Conservation (phyloP, 2,888 invertebrate genomes). For the Thelaira solivaga region DNA sequence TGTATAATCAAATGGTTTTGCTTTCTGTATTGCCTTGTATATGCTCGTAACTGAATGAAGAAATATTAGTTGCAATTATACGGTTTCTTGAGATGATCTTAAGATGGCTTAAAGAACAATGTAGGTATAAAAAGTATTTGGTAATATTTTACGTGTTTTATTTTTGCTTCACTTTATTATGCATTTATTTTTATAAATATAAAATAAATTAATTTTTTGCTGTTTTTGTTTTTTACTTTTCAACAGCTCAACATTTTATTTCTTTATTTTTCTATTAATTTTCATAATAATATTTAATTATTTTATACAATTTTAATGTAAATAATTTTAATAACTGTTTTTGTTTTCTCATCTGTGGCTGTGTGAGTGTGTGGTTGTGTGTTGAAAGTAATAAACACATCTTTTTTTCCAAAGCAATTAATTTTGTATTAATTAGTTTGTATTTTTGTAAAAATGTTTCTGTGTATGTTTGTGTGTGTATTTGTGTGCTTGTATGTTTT, state of each 20-base stretch:
- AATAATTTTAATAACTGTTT: slow-evolving; percentile 27
- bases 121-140: not conserved
- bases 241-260: no score
- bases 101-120: not conserved
- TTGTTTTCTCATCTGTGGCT: slow-evolving; percentile 16
- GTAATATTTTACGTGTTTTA: not conserved
- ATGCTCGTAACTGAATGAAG: not conserved
- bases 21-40: no score
- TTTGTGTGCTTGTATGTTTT: not conserved
- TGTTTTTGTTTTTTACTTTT: slow-evolving; percentile 9
- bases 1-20: no score
- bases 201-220: slow-evolving; percentile 23
- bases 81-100: slow-evolving; percentile 18
- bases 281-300: slow-evolving; percentile 9
- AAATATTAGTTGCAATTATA: slow-evolving; percentile 1
- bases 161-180: no score
- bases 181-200: slow-evolving; percentile 7
- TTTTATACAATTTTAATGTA: slow-evolving; percentile 20
- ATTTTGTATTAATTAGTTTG: slow-evolving; percentile 49
- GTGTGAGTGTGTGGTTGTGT: no score
- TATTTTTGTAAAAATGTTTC: slow-evolving; percentile 19
- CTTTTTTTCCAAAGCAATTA: slow-evolving; percentile 44
- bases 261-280: no score
- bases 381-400: slow-evolving; percentile 34
- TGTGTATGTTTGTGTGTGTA: not conserved